Percentiles rank a stretch among this genome's conserved stretches.
These are phyloP conservation scores for Todus mexicanus DNA, from an alignment of 2,797 vertebrate genomes.

Conservation along the genomic window DNA sequence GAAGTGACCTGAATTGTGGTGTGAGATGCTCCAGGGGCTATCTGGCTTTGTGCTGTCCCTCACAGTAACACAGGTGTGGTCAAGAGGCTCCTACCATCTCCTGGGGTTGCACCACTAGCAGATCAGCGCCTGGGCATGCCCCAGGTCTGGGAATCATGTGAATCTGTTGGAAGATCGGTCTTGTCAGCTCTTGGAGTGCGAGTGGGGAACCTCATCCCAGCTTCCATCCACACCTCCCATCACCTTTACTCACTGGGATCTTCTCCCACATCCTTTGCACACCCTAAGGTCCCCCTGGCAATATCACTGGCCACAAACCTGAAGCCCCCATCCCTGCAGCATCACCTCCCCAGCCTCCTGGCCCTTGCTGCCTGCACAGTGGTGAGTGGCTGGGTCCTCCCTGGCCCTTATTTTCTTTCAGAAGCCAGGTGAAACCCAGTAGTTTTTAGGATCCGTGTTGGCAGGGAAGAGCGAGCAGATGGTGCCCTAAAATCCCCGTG, in stretches of 20 bases:
- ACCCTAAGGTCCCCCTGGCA: neutral
- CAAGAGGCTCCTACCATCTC: neutral
- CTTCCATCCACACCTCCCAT: neutral
- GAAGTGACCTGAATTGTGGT: neutral
- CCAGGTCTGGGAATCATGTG: rapidly evolving
- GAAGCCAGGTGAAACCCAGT: slow-evolving; percentile 47
- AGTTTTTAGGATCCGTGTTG: slow-evolving; percentile 40
- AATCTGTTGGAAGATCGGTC: rapidly evolving
- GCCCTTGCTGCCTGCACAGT: rapidly evolving
- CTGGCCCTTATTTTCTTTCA: neutral
- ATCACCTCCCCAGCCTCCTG: neutral
- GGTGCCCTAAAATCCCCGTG: slow-evolving; percentile 39
- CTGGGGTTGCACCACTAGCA: neutral
- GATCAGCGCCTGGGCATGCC: neutral
- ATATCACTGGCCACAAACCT: neutral
- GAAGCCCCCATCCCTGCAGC: neutral
- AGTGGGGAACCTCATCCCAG: neutral
- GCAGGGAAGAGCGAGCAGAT: slow-evolving; percentile 17
- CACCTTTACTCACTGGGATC: neutral
- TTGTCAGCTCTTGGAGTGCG: neutral
- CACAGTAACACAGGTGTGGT: neutral
- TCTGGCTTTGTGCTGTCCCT: neutral
- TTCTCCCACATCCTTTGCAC: neutral
- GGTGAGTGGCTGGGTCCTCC: neutral
- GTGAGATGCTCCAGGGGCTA: neutral